Evolutionary conservation across 2,113 vertebrate species (phyloP), one percentile per base, ranked within the genome.

Genomic region (Orientallactaga bullata): DNA sequence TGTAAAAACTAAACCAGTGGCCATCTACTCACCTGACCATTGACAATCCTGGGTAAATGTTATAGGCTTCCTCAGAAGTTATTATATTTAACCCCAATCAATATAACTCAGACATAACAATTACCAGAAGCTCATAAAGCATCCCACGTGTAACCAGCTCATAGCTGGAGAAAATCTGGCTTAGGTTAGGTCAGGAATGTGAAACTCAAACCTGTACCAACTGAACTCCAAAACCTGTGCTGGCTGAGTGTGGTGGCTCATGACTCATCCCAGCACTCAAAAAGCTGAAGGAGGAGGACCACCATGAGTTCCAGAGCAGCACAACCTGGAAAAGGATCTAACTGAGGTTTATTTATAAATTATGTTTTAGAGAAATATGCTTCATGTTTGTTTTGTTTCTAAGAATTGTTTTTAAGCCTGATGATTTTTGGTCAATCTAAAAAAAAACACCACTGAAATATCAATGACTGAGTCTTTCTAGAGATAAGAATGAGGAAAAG

Each of bases 31-130:
- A 65, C 7, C 24, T 32, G 0, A 68, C 78, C 69, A 23, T 85
- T 69, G 73, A 35, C 15, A 69, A 60, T 51, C 15, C 90, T 90
- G 24, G 8, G 42, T 42, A 4, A 80, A 35, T 85, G 28, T 58
- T 85, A 51, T 24, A 76, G 24, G 42, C 72, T 89, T 77, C 30
- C 37, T 88, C 55, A 82, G 55, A 85, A 94, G 71, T 88, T 61
- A 26, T 13, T n/a, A 58, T 28, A 37, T 91, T 76, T 69, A 85
- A 80, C 42, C 72, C 74, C 74, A 87, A 81, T 82, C 18, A 73
- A 16, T 63, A 89, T 58, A 37, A 63, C 30, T 68, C 66, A 69
- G 6, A 24, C 28, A 65, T 42, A 79, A 58, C 7, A 51, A 24
- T 24, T 92, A 91, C 28, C 11, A 30, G 32, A 51, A 16, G 20